Conservation (phyloP, 2,888 invertebrate genomes). For the Hydropsyche betteni region DNA sequence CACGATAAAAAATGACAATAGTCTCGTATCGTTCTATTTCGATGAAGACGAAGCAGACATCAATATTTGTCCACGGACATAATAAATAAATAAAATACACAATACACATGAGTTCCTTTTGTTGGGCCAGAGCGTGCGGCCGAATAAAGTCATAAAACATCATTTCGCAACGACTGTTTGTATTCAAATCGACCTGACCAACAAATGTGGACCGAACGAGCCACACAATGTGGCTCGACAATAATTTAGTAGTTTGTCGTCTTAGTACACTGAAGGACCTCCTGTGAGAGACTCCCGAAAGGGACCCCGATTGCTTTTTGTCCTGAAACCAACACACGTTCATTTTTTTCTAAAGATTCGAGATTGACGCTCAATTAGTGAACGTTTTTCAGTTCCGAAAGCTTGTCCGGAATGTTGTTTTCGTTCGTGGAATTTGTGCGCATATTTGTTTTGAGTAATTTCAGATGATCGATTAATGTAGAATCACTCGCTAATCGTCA, state of each 20-base stretch:
- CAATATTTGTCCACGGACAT: constrained; percentile 48
- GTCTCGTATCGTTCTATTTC: too few relatives aligned
- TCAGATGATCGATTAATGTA: too few relatives aligned
- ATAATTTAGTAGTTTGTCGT: constrained; percentile 51
- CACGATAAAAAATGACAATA: too few relatives aligned
- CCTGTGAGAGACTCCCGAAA: constrained; percentile 40
- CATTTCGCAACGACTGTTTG: constrained; percentile 39
- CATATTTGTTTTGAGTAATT: too few relatives aligned
- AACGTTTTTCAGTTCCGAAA: too few relatives aligned
- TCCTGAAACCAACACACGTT: too few relatives aligned
- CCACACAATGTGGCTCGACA: constrained; percentile 42
- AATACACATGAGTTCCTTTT: not conserved
- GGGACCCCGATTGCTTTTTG: too few relatives aligned
- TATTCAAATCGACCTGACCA: constrained; percentile 44
- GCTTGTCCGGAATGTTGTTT: too few relatives aligned
- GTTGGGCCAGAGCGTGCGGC: constrained; percentile 17
- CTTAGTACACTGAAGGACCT: constrained; percentile 47
- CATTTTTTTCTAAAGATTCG: too few relatives aligned
- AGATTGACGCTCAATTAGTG: too few relatives aligned
- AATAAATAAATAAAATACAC: constrained; percentile 37
- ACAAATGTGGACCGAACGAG: constrained; percentile 31
- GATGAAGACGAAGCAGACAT: constrained; percentile 40
- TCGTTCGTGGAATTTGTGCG: too few relatives aligned
- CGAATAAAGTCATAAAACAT: constrained; percentile 50
- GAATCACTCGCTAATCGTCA: too few relatives aligned